Evolutionary conservation across 2,113 vertebrate species (phyloP).

Genomic region (Trachemys scripta): DNA sequence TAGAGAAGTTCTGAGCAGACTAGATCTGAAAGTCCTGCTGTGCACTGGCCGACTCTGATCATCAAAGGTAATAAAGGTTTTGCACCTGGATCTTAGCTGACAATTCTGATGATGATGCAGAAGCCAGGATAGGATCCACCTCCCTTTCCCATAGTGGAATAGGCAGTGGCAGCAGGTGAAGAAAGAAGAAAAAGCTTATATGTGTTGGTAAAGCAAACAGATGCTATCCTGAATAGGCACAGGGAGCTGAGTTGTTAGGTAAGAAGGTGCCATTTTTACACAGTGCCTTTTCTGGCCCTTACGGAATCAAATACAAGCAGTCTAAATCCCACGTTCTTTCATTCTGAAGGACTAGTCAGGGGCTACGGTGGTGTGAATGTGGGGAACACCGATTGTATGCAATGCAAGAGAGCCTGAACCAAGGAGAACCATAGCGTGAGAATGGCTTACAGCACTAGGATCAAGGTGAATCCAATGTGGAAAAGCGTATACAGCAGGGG

Average conservation of each 20-base stretch:
- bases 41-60: background rate
- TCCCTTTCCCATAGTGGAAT: background rate
- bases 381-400: background rate
- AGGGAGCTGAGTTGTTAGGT: background rate
- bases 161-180: background rate
- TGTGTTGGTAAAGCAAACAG: background rate
- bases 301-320: background rate
- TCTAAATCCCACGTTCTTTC: background rate
- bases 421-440: background rate
- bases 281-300: background rate
- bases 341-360: background rate
- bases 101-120: background rate
- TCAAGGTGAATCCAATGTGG: background rate
- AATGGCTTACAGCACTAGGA: background rate
- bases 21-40: background rate
- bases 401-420: background rate
- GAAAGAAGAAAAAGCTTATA: background rate
- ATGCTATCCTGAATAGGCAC: background rate
- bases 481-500: background rate
- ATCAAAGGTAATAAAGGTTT: background rate
- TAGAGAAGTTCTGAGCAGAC: background rate
- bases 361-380: background rate
- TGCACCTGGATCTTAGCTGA: background rate
- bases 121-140: background rate
- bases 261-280: background rate